Base-by-base conservation (phyloP, 2,888 invertebrate species). In the Didymodactylos carnosus region DNA sequence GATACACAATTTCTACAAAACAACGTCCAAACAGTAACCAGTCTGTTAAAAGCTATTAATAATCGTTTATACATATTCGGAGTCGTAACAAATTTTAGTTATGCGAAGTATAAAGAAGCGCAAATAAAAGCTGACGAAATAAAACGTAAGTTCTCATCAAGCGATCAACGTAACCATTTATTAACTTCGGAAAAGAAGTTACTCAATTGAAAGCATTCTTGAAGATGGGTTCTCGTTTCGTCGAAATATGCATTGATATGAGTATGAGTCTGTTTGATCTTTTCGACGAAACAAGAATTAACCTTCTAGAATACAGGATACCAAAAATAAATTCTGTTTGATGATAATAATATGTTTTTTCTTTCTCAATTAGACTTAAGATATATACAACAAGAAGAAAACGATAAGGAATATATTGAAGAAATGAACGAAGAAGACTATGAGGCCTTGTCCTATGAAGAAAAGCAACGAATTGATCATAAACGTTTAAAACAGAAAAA, bases 391-490 rank as follows among this genome's bases (percentile, higher is more conserved):
- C 78, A 77, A 19, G 53, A 62, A 35, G 29, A 62, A 35, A 77
- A 76, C 43, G 76, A 78, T 69, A 73, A 78, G n/a, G 80, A 77
- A 41, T 75, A 80, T 62, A 77, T 83, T 29, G 82, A 83, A 76
- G 83, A 83, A 70, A 83, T 83, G 83, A 80, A 80, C 13, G 83
- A 83, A 76, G 83, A 83, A 75, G 83, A 83, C 73, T 83, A 83
- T 77, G 83, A 83, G 77, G 80, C 81, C 35, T 78, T 83, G 46
- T 76, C 79, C 13, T 82, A 82, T n/a, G 78, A 79, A 53, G 79
- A 80, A 70, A 82, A 81, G 74, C 79, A 80, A 19, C 78, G 76
- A 35, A 80, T 83, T 11, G 83, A 83, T 76, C 76, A 78, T 71
- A 82, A 82, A 77, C 77, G 82, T 39, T 78, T 82, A 11, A 79